Percentiles rank a stretch among this genome's conserved stretches.
Evolutionary conservation across 2,113 vertebrate genomes (phyloP).

Genomic region (Chionis minor): DNA sequence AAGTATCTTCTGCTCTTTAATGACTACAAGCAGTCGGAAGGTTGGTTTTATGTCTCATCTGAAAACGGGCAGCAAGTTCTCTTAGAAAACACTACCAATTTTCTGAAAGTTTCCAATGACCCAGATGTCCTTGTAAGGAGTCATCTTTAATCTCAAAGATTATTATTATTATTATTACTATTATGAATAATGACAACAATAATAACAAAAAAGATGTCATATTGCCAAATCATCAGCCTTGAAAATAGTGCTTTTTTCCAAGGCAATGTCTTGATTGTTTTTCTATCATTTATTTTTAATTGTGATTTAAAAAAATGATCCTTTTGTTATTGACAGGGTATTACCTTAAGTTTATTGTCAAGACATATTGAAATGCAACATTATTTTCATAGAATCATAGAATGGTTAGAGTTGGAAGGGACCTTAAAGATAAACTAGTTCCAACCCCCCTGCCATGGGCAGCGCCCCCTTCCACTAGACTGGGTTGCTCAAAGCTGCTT

Average conservation of each 20-base stretch:
- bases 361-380: not conserved
- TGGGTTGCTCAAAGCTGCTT: no score
- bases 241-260: not conserved
- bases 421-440: no score
- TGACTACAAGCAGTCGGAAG: not conserved
- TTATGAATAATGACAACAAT: not conserved
- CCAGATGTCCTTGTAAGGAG: not conserved
- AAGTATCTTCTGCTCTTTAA: not conserved
- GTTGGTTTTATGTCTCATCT: not conserved
- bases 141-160: not conserved
- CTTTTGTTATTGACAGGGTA: not conserved
- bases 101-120: not conserved
- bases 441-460: no score
- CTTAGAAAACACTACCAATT: not conserved
- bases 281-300: not conserved
- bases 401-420: no score
- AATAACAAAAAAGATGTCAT: not conserved
- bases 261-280: not conserved
- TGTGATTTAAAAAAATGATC: not conserved
- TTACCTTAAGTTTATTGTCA: not conserved
- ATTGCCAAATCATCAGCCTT: not conserved
- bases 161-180: not conserved
- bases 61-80: not conserved
- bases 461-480: no score
- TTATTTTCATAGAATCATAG: not conserved